phyloP scores from a whole-genome alignment of 1,140 invertebrate species.

The Psilanteris sp. region DNA sequence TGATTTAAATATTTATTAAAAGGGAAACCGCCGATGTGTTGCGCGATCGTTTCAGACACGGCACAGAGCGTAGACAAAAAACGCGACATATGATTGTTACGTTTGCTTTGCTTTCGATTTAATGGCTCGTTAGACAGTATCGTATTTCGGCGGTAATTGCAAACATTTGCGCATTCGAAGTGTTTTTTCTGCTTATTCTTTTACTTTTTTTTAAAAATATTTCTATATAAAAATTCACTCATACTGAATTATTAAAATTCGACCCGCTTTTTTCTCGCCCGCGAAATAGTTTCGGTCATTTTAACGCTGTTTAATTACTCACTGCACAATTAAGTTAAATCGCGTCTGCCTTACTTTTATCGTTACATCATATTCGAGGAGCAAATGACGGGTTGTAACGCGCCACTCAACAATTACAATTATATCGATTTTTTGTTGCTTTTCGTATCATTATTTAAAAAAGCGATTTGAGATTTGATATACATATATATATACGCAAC shows the following conservation, averaged over 20 bases:
- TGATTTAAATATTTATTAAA: slow-evolving; percentile 55
- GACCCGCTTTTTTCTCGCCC: too few relatives aligned
- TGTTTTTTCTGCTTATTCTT: too few relatives aligned
- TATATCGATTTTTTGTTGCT: slow-evolving; percentile 10
- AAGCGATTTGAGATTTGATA: slow-evolving; percentile 17
- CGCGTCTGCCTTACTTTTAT: neutral
- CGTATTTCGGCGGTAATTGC: too few relatives aligned
- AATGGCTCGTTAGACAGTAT: too few relatives aligned
- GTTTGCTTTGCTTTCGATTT: slow-evolving; percentile 7
- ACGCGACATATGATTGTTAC: slow-evolving; percentile 26
- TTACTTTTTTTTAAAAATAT: too few relatives aligned
- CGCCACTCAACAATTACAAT: slow-evolving; percentile 37
- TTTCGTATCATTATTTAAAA: slow-evolving; percentile 6
- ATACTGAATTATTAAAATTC: too few relatives aligned
- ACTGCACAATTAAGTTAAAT: slow-evolving; percentile 4
- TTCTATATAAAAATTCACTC: too few relatives aligned
- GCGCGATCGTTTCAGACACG: too few relatives aligned
- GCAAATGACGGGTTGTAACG: slow-evolving; percentile 13
- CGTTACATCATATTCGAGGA: neutral
- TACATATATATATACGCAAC: slow-evolving; percentile 6
- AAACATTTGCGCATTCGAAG: neutral
- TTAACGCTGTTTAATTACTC: too few relatives aligned
- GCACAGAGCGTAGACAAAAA: too few relatives aligned
- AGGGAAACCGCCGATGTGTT: slow-evolving; percentile 12
- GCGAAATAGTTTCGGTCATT: too few relatives aligned